Evolutionary conservation across 2,797 vertebrate genomes (phyloP), one percentile per base, ranked within the genome.

Genomic region (Muscicapa striata): DNA sequence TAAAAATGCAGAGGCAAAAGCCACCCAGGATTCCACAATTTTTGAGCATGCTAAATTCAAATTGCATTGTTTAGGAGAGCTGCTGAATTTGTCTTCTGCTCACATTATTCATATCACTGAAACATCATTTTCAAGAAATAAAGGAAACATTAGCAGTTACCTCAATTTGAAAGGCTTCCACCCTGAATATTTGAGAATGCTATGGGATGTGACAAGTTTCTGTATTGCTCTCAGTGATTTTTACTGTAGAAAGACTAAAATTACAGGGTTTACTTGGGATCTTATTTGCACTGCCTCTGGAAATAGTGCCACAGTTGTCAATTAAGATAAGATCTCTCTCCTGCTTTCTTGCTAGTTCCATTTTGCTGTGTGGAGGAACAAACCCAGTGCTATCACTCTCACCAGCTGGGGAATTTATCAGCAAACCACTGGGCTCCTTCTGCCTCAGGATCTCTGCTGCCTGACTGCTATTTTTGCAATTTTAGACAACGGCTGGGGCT

Each of bases 201-300:
- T 90, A 72, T 29, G 4, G 70, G 80, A 92, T 91, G 27, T 52
- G 70, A 89, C 59, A 89, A 87, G 49, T 80, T 95, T 92, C 70
- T 76, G 13, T 29, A 67, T 38, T 91, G 36, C 27, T 90, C 43
- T 83, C 55, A 55, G 80, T 68, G 46, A 89, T 48, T 96, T 96
- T 80, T 72, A 88, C 90, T 84, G 67, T 62, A 63, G 29, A 54
- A 81, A 94, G 46, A 61, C 52, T 63, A 86, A 90, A 97, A 87
- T 93, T 63, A 72, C 24, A 66, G 43, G 30, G 15, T 81, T 70
- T 73, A 78, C 72, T 83, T 76, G 36, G 83, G 14, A 68, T 85
- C 61, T 62, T 67, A 89, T 83, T 89, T 91, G 54, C 59, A 61
- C 19, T 82, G 95, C 73, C 73, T 73, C 68, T 84, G 55, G 84